Conservation (phyloP, 2,888 invertebrate species). For the Caenorhabditis imperialis region DNA sequence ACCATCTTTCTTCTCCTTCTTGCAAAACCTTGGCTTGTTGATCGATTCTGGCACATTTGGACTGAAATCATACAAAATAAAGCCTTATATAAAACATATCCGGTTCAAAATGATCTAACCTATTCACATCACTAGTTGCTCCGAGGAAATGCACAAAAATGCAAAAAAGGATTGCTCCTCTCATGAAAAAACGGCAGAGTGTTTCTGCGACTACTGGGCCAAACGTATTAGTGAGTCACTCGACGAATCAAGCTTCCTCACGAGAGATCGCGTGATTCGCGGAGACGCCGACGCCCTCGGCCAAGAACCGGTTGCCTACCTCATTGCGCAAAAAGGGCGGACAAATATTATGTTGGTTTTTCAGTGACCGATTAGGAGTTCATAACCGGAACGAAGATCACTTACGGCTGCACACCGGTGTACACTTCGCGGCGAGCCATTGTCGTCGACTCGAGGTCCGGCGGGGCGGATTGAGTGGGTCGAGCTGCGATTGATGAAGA, state of each 20-base stretch:
- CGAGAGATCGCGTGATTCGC: background rate
- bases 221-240: constrained; percentile 42
- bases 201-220: background rate
- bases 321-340: constrained; percentile 2
- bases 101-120: too few relatives aligned
- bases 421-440: constrained; percentile 35
- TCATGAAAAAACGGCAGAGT: constrained; percentile 1
- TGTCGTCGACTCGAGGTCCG: constrained; percentile 9
- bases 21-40: constrained; percentile 47
- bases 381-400: constrained; percentile 20
- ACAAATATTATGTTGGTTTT: constrained; percentile 16
- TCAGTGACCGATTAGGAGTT: constrained; percentile 6
- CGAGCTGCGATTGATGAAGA: background rate
- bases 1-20: constrained; percentile 43
- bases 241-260: constrained; percentile 37
- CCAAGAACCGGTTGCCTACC: constrained; percentile 5
- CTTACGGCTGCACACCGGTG: constrained; percentile 52
- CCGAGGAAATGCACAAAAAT: too few relatives aligned
- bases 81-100: too few relatives aligned
- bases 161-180: background rate
- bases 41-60: constrained; percentile 46
- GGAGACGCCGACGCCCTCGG: constrained; percentile 23
- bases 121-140: too few relatives aligned
- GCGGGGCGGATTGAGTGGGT: constrained; percentile 22
- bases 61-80: too few relatives aligned